Evolutionary conservation across 2,888 invertebrate genomes (phyloP).

Genomic region (Hypomecis atomaria): DNA sequence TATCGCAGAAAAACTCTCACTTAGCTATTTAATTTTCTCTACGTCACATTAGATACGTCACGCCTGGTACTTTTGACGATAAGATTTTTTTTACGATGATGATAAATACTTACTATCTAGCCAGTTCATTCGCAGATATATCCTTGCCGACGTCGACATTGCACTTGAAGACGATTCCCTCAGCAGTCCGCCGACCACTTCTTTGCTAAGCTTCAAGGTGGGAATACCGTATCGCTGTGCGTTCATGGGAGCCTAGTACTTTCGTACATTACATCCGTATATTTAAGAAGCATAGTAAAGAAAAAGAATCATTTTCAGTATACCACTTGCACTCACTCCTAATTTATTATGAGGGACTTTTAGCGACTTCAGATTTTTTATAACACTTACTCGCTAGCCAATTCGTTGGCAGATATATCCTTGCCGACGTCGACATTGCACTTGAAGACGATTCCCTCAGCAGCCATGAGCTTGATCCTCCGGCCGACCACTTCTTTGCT

Average conservation of each 20-base stretch:
- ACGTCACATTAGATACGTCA: too few species aligned
- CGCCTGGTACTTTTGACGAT: too few species aligned
- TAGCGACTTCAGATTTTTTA: too few species aligned
- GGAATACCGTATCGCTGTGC: conserved; percentile 99
- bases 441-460: conserved; percentile 96
- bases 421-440: conserved; percentile 96
- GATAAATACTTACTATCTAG: conserved; percentile 86
- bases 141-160: conserved; percentile 96
- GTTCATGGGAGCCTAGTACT: too few species aligned
- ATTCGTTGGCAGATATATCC: conserved; percentile 91
- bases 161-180: conserved; percentile 96
- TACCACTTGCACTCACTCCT: too few species aligned
- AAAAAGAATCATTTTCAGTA: too few species aligned
- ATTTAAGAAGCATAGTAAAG: too few species aligned
- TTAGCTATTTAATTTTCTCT: too few species aligned
- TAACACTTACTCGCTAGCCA: conserved; percentile 86
- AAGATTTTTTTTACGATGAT: too few species aligned
- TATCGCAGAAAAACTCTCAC: too few species aligned
- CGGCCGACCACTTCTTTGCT: conserved; percentile 97
- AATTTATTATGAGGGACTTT: too few species aligned
- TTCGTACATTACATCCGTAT: too few species aligned
- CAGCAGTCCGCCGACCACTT: conserved; percentile 95
- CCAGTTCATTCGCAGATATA: conserved; percentile 89
- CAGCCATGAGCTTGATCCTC: conserved; percentile 92
- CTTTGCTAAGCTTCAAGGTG: conserved; percentile 98